These are phyloP conservation scores for Apostichopus leukothele DNA, from an alignment of 53 echinoderm and acorn worm genomes.

Conservation along the genomic window DNA sequence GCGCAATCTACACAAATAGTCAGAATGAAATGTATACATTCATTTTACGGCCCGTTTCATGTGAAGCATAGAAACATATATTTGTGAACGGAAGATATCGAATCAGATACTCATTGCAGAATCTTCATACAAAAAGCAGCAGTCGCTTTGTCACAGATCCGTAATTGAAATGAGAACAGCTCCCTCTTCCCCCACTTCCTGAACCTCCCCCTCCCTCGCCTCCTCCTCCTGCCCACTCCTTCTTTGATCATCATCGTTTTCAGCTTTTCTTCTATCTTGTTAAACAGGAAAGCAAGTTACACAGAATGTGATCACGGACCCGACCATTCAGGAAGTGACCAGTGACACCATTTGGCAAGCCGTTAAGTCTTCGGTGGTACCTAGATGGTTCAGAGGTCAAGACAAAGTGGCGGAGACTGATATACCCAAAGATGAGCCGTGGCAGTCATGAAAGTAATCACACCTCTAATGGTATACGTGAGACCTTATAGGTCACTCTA, in stretches of 20 bases:
- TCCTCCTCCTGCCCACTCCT: neutral
- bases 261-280: constrained; percentile 1
- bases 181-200: too few relatives aligned
- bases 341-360: constrained; percentile 78
- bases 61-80: too few relatives aligned
- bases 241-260: neutral
- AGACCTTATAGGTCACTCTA: too few relatives aligned
- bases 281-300: constrained; percentile 76
- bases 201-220: too few relatives aligned
- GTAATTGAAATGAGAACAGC: too few relatives aligned
- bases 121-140: too few relatives aligned
- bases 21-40: too few relatives aligned
- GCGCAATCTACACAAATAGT: too few relatives aligned
- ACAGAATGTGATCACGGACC: constrained; percentile 70
- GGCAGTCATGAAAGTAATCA: neutral
- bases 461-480: neutral
- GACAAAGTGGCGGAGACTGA: neutral
- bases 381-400: constrained; percentile 62
- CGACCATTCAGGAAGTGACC: constrained; percentile 68
- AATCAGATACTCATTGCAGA: too few relatives aligned
- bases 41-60: too few relatives aligned
- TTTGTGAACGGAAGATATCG: too few relatives aligned
- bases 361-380: constrained; percentile 65
- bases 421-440: neutral
- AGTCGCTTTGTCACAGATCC: too few relatives aligned